A percentile compares a stretch with the other conserved stretches of the same genome.
Evolutionary conservation across 2,797 vertebrate genomes (phyloP).

Genomic region (Agapornis canus): DNA sequence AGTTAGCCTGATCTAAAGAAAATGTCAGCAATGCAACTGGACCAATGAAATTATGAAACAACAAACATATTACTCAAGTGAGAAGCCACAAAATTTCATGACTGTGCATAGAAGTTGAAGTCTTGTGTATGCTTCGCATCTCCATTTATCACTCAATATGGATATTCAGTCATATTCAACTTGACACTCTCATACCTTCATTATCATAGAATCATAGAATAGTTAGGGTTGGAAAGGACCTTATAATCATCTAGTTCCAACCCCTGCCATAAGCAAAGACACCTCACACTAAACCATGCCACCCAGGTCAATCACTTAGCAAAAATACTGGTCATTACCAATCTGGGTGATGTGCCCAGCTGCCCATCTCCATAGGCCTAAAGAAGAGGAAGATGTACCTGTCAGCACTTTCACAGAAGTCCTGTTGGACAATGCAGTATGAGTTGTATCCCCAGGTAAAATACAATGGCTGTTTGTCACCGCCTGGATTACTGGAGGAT

Average conservation of each 20-base stretch:
- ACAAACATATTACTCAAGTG: neutral
- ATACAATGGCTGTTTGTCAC: neutral
- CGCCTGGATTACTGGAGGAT: neutral
- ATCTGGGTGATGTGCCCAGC: neutral
- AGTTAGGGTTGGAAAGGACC: too few relatives aligned
- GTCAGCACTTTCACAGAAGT: neutral
- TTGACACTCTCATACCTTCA: neutral
- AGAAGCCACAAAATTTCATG: neutral
- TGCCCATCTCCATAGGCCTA: neutral
- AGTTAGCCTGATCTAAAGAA: slow-evolving; percentile 10
- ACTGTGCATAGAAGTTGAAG: neutral
- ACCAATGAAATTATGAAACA: neutral
- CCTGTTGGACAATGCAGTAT: rapidly evolving
- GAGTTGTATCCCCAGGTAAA: neutral
- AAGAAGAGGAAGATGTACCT: neutral
- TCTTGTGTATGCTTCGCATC: neutral
- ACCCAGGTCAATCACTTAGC: too few relatives aligned
- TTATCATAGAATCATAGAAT: too few relatives aligned
- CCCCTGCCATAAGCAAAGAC: too few relatives aligned
- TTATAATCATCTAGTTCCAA: too few relatives aligned
- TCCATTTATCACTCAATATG: neutral
- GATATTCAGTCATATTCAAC: neutral
- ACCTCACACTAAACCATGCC: too few relatives aligned
- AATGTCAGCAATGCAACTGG: neutral
- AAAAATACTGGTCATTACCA: neutral